phyloP scores from a whole-genome alignment of 2,888 invertebrate genomes.

The Napeogenes sylphis region DNA sequence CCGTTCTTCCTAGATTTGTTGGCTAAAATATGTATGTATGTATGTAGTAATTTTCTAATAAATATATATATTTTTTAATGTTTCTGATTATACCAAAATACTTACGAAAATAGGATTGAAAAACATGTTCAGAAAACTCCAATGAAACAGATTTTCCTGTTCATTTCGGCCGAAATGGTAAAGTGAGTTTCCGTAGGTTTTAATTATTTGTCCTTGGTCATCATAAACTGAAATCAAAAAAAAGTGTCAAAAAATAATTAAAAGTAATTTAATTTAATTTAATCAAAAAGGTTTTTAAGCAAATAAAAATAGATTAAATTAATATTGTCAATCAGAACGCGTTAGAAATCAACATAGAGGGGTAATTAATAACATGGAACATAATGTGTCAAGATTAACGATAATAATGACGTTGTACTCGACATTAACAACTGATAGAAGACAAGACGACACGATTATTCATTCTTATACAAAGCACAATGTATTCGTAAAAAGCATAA shows the following conservation, averaged over 20 bases:
- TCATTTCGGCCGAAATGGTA: conserved; percentile 50
- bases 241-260: not conserved
- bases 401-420: conserved; percentile 15
- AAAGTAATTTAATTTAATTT: not conserved
- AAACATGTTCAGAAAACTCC: conserved; percentile 58
- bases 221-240: conserved; percentile 59
- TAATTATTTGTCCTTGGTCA: conserved; percentile 62
- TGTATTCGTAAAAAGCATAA: conserved; percentile 31
- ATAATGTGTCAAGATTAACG: conserved; percentile 10
- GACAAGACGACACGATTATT: conserved; percentile 32
- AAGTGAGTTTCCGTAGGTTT: conserved; percentile 55
- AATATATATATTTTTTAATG: not conserved
- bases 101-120: conserved; percentile 59
- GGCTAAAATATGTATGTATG: conserved; percentile 42
- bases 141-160: conserved; percentile 51
- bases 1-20: conserved; percentile 42
- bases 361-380: not conserved
- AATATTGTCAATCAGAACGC: not conserved
- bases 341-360: not conserved
- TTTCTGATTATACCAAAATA: conserved; percentile 8
- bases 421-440: conserved; percentile 33
- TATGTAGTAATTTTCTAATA: conserved; percentile 4
- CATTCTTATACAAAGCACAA: conserved; percentile 28
- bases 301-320: not conserved
- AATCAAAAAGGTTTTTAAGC: not conserved